These are phyloP conservation scores for Bombus confusus DNA, from an alignment of 1,140 invertebrate genomes.

Conservation along the genomic window DNA sequence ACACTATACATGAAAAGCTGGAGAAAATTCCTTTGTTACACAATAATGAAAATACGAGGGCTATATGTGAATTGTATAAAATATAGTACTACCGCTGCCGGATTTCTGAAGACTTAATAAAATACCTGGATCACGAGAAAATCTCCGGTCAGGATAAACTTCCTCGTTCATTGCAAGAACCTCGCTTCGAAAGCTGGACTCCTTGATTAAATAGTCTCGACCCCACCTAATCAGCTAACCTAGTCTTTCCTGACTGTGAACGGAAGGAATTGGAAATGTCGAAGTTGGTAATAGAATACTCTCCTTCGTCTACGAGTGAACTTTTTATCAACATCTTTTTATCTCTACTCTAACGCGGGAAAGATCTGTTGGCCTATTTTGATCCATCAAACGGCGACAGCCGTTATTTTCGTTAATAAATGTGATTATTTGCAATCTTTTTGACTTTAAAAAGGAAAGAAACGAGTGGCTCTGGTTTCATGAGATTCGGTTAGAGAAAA, in stretches of 20 bases:
- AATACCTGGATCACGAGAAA: background rate
- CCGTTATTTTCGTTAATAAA: background rate
- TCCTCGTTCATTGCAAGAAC: background rate
- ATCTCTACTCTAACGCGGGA: background rate
- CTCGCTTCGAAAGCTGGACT: background rate
- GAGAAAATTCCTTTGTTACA: background rate
- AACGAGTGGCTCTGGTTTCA: background rate
- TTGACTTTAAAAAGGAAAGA: background rate
- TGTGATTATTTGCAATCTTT: background rate
- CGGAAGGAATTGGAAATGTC: background rate
- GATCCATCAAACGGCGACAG: background rate
- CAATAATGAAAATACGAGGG: background rate
- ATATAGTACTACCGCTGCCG: background rate
- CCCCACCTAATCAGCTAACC: constrained; percentile 19
- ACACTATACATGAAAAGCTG: background rate
- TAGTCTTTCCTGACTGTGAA: background rate
- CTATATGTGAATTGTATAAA: background rate
- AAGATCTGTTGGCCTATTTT: background rate
- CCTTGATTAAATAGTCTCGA: constrained; percentile 18
- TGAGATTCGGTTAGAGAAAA: background rate
- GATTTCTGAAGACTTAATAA: background rate
- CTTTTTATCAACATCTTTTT: background rate
- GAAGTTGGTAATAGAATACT: background rate
- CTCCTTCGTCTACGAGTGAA: background rate
- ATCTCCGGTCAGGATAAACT: constrained; percentile 4